phyloP scores from a whole-genome alignment of 2,888 invertebrate genomes.

The Epistrophella euchroma region DNA sequence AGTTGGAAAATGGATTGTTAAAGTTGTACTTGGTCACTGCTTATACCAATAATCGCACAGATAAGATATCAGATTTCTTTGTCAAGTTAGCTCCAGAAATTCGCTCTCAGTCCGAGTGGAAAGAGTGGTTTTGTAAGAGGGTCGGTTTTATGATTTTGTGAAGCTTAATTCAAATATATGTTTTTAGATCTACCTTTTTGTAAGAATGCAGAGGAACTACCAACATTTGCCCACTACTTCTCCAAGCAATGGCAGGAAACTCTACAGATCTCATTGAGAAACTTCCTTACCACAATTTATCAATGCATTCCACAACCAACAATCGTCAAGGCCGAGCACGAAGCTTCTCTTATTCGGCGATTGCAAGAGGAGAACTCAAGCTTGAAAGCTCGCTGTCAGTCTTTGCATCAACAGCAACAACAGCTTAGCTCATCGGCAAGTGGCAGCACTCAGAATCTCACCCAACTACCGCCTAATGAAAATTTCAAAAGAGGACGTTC shows the following conservation, averaged over 20 bases:
- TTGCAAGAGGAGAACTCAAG: conserved; percentile 93
- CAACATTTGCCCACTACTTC: conserved; percentile 94
- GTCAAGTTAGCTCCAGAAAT: conserved; percentile 93
- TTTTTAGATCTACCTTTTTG: conserved; percentile 93
- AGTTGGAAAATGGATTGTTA: conserved; percentile 92
- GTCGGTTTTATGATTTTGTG: background rate
- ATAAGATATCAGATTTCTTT: conserved; percentile 95
- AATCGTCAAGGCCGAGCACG: conserved; percentile 93
- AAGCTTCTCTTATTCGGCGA: conserved; percentile 90
- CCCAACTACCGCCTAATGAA: conserved; percentile 48
- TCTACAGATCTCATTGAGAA: conserved; percentile 93
- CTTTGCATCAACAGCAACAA: conserved; percentile 80
- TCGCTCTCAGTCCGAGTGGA: conserved; percentile 96
- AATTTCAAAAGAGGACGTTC: conserved; percentile 79
- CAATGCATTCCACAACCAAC: conserved; percentile 95
- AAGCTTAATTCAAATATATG: background rate
- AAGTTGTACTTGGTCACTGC: conserved; percentile 96
- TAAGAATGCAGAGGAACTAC: conserved; percentile 95
- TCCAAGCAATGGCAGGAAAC: conserved; percentile 98
- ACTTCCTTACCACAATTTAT: conserved; percentile 95
- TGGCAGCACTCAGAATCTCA: conserved; percentile 77
- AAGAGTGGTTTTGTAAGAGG: conserved; percentile 97
- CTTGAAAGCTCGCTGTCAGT: conserved; percentile 85
- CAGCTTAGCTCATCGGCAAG: conserved; percentile 70
- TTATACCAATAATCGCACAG: conserved; percentile 90